Base-by-base conservation (phyloP, 2,113 vertebrate species). In the Pterocles gutturalis region DNA sequence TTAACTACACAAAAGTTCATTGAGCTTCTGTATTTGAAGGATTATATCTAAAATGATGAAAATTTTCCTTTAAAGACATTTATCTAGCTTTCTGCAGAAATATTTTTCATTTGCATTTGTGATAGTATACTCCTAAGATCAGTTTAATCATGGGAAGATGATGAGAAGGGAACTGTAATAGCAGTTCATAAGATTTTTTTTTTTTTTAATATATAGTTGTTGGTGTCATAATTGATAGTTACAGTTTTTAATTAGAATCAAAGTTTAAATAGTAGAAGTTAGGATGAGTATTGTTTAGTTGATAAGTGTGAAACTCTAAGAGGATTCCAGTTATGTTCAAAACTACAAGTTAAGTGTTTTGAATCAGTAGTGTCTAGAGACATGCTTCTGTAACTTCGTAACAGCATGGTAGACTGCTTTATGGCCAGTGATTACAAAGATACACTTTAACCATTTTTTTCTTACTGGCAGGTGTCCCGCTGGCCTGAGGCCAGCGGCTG, bases 391-490 rank as follows among this genome's bases (percentile, higher is more conserved):
- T 84, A 90, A 79, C 58, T 97, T 97, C 33, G 2, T 77, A 96
- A 92, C 54, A 94, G 86, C 87, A 46, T 76, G 93, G 92, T 93
- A 96, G 97, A 76, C 94, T 94, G 87, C 97, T 97, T 97, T 97
- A 94, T 96, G 88, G 90, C 61, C n/a, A 20, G 60, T 87, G 90
- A 96, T 98, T 97, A 97, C 91, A 97, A 94, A 98, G 97, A 96
- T 97, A 89, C 90, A 96, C 95, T 97, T 98, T 97, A 98, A 97
- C 96, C 48, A 95, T 96, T 97, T 97, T 94, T 95, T 92, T 97
- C 91, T 96, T 95, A 67, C 97, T 98, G 97, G 96, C 97, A 97
- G 96, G 97, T 98, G 95, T 98, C 97, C 98, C 97, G 57, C 38
- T 98, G 97, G 98, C 97, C 94, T 76, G 67, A 65, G 97, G 97